Percentiles rank a stretch among this genome's conserved stretches.
Conservation (phyloP, 2,888 invertebrate genomes). For the Autographa pulchrina region DNA sequence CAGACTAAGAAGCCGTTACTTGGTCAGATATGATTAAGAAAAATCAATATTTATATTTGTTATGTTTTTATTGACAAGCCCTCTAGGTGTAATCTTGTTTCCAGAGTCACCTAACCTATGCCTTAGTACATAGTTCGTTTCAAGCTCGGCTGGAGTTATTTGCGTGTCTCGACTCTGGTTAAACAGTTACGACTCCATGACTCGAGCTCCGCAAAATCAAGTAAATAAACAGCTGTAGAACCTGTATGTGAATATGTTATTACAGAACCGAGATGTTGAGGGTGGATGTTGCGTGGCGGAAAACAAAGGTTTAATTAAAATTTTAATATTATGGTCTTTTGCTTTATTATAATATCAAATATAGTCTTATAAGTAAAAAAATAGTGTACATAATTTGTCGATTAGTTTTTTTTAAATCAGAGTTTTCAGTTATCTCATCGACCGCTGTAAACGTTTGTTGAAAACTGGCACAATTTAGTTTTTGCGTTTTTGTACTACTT, state of each 20-base stretch:
- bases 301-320: not conserved
- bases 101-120: not conserved
- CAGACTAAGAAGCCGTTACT: no score
- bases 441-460: not conserved
- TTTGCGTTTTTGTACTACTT: not conserved
- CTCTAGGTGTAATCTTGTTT: not conserved
- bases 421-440: no score
- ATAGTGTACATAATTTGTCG: no score
- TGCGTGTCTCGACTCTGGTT: constrained; percentile 14
- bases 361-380: no score
- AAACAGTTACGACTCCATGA: constrained; percentile 15
- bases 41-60: no score
- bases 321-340: not conserved
- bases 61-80: not conserved
- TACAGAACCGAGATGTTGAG: not conserved
- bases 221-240: constrained; percentile 3
- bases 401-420: no score
- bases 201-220: not conserved
- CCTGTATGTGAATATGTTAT: constrained; percentile 1
- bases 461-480: not conserved
- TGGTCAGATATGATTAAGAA: no score
- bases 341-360: no score
- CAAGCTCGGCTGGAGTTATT: constrained; percentile 6
- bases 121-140: not conserved
- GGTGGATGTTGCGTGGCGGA: not conserved